Percentiles rank a stretch among this genome's conserved stretches.
Conservation (phyloP, 2,888 invertebrate species). For the Ephialtes manifestator region DNA sequence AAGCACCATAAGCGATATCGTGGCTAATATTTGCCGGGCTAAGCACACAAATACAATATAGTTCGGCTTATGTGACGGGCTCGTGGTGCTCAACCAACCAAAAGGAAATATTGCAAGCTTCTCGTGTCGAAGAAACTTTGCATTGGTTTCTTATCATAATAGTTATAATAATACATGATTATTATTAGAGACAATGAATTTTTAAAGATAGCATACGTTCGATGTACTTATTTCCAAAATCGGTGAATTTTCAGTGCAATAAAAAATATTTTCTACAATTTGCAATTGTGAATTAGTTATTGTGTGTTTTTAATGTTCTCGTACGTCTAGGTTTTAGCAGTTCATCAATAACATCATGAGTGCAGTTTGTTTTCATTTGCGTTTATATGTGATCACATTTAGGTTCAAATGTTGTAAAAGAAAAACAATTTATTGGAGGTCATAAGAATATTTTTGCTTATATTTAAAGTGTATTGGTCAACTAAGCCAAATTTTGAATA, state of each 20-base stretch:
- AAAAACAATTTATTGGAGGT: too few relatives aligned
- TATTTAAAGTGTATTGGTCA: too few relatives aligned
- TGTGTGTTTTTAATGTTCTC: neutral
- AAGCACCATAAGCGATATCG: slow-evolving; percentile 85
- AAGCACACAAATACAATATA: slow-evolving; percentile 84
- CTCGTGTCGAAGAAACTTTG: neutral
- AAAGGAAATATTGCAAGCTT: neutral
- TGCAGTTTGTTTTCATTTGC: neutral
- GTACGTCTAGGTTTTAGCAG: neutral
- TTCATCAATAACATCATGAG: neutral
- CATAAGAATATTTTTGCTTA: too few relatives aligned
- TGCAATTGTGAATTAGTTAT: neutral
- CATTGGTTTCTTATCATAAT: neutral
- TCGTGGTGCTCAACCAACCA: slow-evolving; percentile 79
- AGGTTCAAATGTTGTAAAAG: too few relatives aligned
- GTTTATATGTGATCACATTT: neutral
- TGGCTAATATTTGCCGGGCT: slow-evolving; percentile 85
- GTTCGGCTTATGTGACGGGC: slow-evolving; percentile 78
- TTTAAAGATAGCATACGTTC: neutral
- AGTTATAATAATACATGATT: slow-evolving; percentile 3
- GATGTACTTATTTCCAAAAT: neutral
- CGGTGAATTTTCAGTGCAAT: neutral
- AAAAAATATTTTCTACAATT: neutral
- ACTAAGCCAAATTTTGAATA: too few relatives aligned
- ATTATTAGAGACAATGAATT: neutral